phyloP scores from a whole-genome alignment of 2,113 vertebrate species.

The Cepphus grylle region DNA sequence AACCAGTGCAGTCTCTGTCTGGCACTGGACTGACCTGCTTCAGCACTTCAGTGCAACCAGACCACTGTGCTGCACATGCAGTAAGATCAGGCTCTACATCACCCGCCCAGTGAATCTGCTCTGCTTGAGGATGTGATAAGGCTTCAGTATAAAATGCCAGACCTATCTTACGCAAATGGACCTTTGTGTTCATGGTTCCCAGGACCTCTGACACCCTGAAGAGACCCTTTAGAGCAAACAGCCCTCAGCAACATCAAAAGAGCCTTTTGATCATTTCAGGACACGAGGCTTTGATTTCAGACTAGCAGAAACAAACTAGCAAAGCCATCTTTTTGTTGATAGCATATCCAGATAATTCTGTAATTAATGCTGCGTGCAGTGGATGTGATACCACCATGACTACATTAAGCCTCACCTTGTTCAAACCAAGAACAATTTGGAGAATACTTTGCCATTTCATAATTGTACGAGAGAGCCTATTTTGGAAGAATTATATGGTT shows the following conservation, averaged over 20 bases:
- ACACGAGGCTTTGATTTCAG: not conserved
- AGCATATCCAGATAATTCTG: not conserved
- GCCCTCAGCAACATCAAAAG: not conserved
- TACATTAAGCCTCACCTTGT: not conserved
- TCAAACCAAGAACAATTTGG: not conserved
- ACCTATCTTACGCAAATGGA: not conserved
- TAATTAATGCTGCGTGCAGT: not conserved
- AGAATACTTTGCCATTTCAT: not conserved
- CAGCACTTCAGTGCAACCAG: not conserved
- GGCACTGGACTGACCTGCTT: not conserved
- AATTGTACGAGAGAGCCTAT: not conserved
- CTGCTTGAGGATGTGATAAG: not conserved
- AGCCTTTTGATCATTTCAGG: not conserved
- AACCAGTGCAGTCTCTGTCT: not conserved
- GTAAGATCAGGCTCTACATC: not conserved
- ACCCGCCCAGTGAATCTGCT: not conserved
- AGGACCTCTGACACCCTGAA: not conserved
- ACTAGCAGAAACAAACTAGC: not conserved
- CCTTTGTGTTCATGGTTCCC: not conserved
- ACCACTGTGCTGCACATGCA: not conserved
- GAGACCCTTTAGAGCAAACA: not conserved
- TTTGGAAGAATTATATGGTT: not conserved
- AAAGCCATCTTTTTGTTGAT: not conserved
- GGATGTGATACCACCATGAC: not conserved
- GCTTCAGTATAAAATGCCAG: not conserved